Percentiles rank a stretch among this genome's conserved stretches.
These are phyloP conservation scores for Macrobrachium rosenbergii DNA, from an alignment of 1,140 invertebrate genomes.

Conservation along the genomic window DNA sequence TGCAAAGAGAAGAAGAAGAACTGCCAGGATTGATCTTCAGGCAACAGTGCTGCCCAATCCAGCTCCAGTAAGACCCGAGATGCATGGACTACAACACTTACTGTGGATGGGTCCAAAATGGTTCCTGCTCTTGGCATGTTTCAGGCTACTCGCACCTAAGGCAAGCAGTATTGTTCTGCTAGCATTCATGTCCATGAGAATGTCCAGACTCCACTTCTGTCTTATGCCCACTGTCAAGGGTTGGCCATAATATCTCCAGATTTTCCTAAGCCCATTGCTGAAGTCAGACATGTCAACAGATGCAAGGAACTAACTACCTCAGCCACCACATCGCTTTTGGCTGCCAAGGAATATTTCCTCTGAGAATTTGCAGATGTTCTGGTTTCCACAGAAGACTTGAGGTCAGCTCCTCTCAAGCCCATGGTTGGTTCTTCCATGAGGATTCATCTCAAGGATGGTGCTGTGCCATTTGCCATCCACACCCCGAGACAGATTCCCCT, in stretches of 20 bases:
- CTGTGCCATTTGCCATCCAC: not conserved
- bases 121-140: not conserved
- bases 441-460: not conserved
- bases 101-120: not conserved
- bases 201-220: too few species aligned
- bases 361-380: not conserved
- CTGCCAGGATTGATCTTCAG: too few species aligned
- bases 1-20: too few species aligned
- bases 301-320: not conserved
- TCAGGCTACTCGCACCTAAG: not conserved
- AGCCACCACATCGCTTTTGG: not conserved
- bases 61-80: too few species aligned
- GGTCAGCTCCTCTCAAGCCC: not conserved
- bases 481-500: not conserved
- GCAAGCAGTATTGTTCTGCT: not conserved
- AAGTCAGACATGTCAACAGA: slow-evolving; percentile 3
- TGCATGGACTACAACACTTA: not conserved
- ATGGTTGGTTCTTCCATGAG: not conserved
- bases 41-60: too few species aligned
- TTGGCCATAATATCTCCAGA: too few species aligned
- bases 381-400: not conserved
- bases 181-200: not conserved
- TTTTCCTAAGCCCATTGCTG: too few species aligned
- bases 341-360: not conserved
- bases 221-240: too few species aligned